These are phyloP conservation scores for Ceratotherium simum DNA, from an alignment of 2,113 vertebrate genomes.

Conservation along the genomic window DNA sequence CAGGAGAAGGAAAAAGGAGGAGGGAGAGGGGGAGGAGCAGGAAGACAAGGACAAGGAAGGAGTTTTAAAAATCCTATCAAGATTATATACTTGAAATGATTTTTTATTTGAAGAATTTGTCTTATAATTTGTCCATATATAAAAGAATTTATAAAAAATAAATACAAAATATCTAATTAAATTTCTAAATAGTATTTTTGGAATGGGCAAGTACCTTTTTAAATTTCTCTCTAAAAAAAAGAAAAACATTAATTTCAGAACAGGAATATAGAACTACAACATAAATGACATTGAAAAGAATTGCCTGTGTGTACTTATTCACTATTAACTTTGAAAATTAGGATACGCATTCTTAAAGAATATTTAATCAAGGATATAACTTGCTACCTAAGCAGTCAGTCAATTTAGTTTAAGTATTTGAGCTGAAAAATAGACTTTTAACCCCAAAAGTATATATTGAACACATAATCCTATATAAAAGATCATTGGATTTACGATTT, in stretches of 20 bases:
- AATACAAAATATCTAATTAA: neutral
- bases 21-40: too few species aligned
- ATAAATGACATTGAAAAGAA: neutral
- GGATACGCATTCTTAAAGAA: neutral
- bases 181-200: neutral
- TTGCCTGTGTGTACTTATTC: neutral
- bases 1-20: neutral
- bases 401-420: slow-evolving; percentile 29
- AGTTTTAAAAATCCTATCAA: neutral
- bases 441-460: neutral
- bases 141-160: neutral
- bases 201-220: neutral
- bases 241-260: neutral
- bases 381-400: neutral
- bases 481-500: neutral
- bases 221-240: neutral
- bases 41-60: neutral
- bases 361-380: slow-evolving; percentile 7
- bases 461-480: neutral
- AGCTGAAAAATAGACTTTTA: neutral
- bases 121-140: neutral
- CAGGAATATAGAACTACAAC: neutral
- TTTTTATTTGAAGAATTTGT: neutral
- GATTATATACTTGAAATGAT: neutral
- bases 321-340: slow-evolving; percentile 21